Conservation (phyloP, 2,797 vertebrate species). For the Coreius guichenoti region DNA sequence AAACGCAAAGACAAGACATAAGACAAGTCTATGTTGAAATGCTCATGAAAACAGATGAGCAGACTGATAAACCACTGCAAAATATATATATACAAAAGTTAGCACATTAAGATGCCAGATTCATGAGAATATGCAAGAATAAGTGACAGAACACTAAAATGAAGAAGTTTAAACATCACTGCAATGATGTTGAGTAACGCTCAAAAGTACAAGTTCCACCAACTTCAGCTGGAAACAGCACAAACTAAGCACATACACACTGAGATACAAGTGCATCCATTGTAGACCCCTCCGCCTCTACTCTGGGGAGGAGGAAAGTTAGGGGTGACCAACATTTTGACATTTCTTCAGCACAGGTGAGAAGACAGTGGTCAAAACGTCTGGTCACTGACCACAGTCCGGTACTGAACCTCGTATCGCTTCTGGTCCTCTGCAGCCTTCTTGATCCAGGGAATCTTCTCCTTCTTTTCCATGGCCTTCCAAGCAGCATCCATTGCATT, state of each 20-base stretch:
- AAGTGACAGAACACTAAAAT: not conserved
- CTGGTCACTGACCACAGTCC: constrained; percentile 76
- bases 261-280: constrained; percentile 3
- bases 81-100: not conserved
- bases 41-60: not conserved
- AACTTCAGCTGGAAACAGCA: constrained; percentile 1
- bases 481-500: constrained; percentile 78
- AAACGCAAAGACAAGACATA: not conserved
- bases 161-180: constrained; percentile 10
- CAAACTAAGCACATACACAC: constrained; percentile 28
- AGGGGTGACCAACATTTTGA: constrained; percentile 63
- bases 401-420: constrained; percentile 82
- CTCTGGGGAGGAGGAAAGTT: constrained; percentile 29
- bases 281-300: constrained; percentile 35
- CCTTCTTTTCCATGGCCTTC: constrained; percentile 85
- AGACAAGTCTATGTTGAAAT: not conserved
- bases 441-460: constrained; percentile 86
- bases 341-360: constrained; percentile 65
- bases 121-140: not conserved
- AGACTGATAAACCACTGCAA: not conserved
- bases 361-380: constrained; percentile 69
- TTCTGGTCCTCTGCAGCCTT: constrained; percentile 86
- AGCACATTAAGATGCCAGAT: not conserved
- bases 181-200: not conserved
- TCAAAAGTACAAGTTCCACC: not conserved